Evolutionary conservation across 92 coral and sea anemone genomes (phyloP).

Genomic region (Muricea muricata): DNA sequence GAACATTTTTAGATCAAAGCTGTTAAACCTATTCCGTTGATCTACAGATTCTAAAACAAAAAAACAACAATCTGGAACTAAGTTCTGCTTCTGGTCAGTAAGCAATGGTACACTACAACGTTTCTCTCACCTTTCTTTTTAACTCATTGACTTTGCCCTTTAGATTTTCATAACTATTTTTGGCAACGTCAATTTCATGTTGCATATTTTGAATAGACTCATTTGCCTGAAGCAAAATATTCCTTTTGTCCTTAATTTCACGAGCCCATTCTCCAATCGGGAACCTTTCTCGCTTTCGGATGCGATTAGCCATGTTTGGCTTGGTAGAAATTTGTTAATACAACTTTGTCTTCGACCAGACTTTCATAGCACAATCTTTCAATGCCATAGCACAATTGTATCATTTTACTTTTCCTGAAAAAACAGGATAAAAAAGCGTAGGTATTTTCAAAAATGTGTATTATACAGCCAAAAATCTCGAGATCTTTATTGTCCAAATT

Average conservation of each 20-base stretch:
- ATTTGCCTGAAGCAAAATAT: background rate
- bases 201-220: constrained; percentile 6
- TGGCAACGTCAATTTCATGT: background rate
- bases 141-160: background rate
- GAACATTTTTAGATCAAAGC: too few relatives aligned
- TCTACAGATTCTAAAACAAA: too few relatives aligned
- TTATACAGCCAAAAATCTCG: background rate
- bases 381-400: background rate
- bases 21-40: too few relatives aligned
- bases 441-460: too few relatives aligned
- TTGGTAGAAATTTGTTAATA: background rate
- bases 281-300: background rate
- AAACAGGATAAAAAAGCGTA: background rate
- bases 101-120: too few relatives aligned
- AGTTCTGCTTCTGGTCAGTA: too few relatives aligned
- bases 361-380: background rate
- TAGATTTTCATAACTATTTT: background rate
- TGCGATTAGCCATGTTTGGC: background rate
- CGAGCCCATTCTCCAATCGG: constrained; percentile 9
- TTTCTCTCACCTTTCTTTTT: background rate
- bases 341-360: background rate
- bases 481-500: background rate
- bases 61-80: too few relatives aligned
- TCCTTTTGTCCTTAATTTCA: background rate
- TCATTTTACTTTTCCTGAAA: background rate